Evolutionary conservation across 2,888 invertebrate genomes (phyloP).

Genomic region (Drosophila buzzatii): DNA sequence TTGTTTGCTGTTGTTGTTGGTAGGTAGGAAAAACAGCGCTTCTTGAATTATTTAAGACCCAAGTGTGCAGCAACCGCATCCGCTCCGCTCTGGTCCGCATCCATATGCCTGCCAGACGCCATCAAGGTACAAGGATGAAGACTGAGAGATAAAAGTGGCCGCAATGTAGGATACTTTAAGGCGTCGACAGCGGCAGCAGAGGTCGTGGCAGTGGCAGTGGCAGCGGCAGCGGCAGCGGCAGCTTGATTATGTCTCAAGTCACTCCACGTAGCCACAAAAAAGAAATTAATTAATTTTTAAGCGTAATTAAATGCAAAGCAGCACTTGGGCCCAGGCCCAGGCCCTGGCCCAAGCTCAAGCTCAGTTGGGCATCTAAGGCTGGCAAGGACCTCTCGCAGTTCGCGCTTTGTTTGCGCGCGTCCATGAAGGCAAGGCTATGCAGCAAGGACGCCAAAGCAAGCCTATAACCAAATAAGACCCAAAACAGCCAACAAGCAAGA

Average conservation of each 20-base stretch:
- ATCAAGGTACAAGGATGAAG: conserved; percentile 57
- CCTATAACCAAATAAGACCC: conserved; percentile 13
- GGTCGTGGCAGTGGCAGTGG: background rate
- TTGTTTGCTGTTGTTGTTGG: conserved; percentile 34
- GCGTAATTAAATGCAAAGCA: conserved; percentile 80
- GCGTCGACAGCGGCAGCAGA: conserved; percentile 42
- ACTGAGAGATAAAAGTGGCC: conserved; percentile 68
- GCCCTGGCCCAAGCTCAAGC: conserved; percentile 1
- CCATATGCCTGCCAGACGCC: conserved; percentile 8
- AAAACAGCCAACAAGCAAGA: conserved; percentile 8
- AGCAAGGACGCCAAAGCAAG: conserved; percentile 47
- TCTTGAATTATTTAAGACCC: conserved; percentile 77
- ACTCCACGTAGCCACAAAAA: conserved; percentile 70
- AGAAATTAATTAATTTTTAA: conserved; percentile 80
- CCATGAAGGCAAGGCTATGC: conserved; percentile 55
- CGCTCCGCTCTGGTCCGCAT: background rate
- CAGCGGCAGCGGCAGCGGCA: conserved; percentile 15
- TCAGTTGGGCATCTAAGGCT: conserved; percentile 13
- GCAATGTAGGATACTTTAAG: conserved; percentile 71
- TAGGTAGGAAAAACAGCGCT: conserved; percentile 63
- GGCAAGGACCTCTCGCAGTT: conserved; percentile 43
- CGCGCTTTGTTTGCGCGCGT: conserved; percentile 43
- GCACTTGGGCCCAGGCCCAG: conserved; percentile 53
- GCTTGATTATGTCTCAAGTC: conserved; percentile 79
- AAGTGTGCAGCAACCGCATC: conserved; percentile 56